Evolutionary conservation across 2,113 vertebrate species (phyloP), one percentile per base, ranked within the genome.

Genomic region (Oenanthe melanoleuca): DNA sequence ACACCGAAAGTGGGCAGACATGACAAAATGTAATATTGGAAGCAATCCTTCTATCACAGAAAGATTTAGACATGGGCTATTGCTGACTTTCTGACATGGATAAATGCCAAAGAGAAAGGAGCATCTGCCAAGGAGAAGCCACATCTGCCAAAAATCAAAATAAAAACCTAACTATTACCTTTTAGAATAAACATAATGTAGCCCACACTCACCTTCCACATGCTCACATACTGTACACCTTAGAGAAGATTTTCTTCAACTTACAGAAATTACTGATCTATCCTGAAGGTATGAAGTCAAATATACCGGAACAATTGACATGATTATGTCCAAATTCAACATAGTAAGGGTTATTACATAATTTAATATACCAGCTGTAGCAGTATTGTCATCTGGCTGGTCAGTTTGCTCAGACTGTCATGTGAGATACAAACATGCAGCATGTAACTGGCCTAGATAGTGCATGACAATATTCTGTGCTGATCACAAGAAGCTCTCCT

Each of bases 281-380:
- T 38, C 40, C 26, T 24, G 33, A 33, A 78, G 14, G 2, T 72
- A 38, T 50, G 33, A 71, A 70, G 15, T 29, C 47, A 83, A 66
- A 71, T 7, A 55, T 6, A 72, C 2, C n/a, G 25, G 7, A 67
- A 47, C 0, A 1, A 37, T 1, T 37, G 74, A 55, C 8, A 42
- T 8, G 4, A 65, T 34, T 38, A 65, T 10, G 45, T 45, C 21
- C 17, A 73, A 78, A 20, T n/a, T 69, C 34, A 59, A 33, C 37
- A 64, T 47, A 45, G 14, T 20, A 49, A 33, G 16, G 12, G 7
- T 47, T 45, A n/a, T 47, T 64, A 56, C 13, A 16, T 42, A 69
- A 80, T 6, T 22, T 33, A 37, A 31, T 31, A 64, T 8, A 21
- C 19, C 31, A 73, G 38, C 40, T 55, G 9, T 65, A 15, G 10